Conservation (phyloP, 1,140 invertebrate genomes). For the Polypedilum pembai region DNA sequence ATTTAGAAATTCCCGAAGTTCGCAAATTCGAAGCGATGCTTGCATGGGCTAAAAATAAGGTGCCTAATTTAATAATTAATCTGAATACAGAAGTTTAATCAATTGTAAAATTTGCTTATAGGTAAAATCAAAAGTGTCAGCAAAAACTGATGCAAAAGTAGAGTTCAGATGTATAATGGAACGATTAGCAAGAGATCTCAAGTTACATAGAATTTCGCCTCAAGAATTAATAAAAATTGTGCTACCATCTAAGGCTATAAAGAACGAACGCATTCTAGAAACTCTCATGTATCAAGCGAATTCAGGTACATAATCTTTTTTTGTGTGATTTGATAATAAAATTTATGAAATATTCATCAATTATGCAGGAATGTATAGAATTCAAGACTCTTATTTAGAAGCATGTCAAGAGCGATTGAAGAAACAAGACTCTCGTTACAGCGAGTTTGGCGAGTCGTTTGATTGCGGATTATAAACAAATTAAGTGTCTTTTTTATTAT, state of each 20-base stretch:
- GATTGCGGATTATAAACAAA: conserved; percentile 59
- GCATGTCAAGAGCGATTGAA: conserved; percentile 77
- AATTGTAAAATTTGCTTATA: neutral
- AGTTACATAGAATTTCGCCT: conserved; percentile 83
- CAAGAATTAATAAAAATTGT: conserved; percentile 90
- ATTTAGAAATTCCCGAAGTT: conserved; percentile 80
- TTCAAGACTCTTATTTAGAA: conserved; percentile 79
- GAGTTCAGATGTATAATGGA: conserved; percentile 91
- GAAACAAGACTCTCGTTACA: conserved; percentile 76
- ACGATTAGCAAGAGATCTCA: conserved; percentile 76
- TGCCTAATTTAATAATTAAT: conserved; percentile 44
- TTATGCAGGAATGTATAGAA: conserved; percentile 63
- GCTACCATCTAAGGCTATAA: conserved; percentile 85
- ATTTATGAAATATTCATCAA: neutral
- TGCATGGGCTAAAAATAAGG: conserved; percentile 77
- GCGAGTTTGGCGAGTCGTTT: conserved; percentile 66
- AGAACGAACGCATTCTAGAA: conserved; percentile 85
- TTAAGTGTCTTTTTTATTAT: neutral
- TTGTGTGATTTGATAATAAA: neutral
- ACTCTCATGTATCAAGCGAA: conserved; percentile 90
- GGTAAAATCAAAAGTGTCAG: conserved; percentile 54
- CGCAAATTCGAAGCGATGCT: conserved; percentile 91
- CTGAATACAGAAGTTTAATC: neutral
- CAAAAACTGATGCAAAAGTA: conserved; percentile 73
- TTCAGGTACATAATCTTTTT: conserved; percentile 50